Evolutionary conservation across 2,113 vertebrate species (phyloP), one percentile per base, ranked within the genome.

Genomic region (Gasterosteus aculeatus): DNA sequence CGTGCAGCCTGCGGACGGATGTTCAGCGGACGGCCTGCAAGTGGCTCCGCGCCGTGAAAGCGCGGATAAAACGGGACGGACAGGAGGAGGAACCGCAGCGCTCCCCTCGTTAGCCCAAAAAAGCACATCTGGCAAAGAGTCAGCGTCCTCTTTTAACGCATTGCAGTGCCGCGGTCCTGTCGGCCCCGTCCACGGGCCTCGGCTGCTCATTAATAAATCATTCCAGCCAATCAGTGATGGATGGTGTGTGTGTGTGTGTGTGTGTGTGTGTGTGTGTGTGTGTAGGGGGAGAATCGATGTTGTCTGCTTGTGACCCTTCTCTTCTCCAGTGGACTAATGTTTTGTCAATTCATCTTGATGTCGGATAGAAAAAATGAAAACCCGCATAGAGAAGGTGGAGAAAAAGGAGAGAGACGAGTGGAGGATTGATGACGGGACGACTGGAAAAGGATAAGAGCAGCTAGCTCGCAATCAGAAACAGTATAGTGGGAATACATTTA

Each of bases 401-500:
- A 26, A 38, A 47, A 26, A 33, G 41, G 10, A 66, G 16, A 47
- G 33, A 18, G 7, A 57, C 11, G 44, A 35, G 62, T 8, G 39
- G 14, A 62, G 61, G 74, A 72, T 5, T 69, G 76, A 66, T 26
- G 46, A 79, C 44, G 61, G 56, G 53, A 22, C 68, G 75, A 72
- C 31, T 61, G 57, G 57, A 68, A 62, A 10, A 66, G 54, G 54
- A 54, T 7, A n/a, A 67, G 60, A 19, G 59, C 51, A 44, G 53
- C 49, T 41, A 47, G 63, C 66, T 72, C n/a, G 29, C 69, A 61
- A 86, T 85, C 84, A 83, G 68, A 84, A 69, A 71, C 53, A 80
- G 85, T 81, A 89, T 71, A 78, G 72, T 39, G 71, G 49, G 72
- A 77, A 83, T 77, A 80, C 2, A 90, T 89, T 88, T 82, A 82